Evolutionary conservation across 2,113 vertebrate species (phyloP).

Genomic region (Ginglymostoma cirratum): DNA sequence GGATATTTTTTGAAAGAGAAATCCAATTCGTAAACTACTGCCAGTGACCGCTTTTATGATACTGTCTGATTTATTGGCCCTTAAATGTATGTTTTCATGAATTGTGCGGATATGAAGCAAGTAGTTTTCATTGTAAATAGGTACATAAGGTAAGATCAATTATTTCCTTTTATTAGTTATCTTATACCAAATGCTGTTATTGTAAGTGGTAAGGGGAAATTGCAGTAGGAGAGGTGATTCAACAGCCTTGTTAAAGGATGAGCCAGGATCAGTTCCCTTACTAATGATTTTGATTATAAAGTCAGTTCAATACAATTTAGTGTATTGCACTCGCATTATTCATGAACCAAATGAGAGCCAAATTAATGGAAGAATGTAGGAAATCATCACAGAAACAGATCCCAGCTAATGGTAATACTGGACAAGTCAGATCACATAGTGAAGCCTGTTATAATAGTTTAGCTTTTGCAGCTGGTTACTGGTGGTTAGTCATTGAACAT

Average conservation of each 20-base stretch:
- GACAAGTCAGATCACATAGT: too few relatives aligned
- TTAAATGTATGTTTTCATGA: not conserved
- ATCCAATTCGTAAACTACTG: conserved; percentile 30
- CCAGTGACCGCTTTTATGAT: not conserved
- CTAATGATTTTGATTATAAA: not conserved
- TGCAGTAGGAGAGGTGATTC: not conserved
- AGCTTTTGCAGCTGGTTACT: too few relatives aligned
- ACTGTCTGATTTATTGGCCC: not conserved
- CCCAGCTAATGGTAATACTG: not conserved
- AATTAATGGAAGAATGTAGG: not conserved
- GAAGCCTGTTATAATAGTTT: too few relatives aligned
- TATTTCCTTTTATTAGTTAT: not conserved
- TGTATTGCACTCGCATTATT: not conserved
- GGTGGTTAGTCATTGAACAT: too few relatives aligned
- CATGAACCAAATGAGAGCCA: not conserved
- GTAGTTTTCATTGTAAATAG: not conserved
- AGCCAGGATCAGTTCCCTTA: not conserved
- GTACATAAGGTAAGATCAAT: not conserved
- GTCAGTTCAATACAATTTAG: not conserved
- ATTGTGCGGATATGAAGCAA: not conserved
- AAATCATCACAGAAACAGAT: not conserved
- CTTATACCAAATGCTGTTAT: not conserved
- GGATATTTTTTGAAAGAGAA: conserved; percentile 39
- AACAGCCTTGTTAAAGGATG: not conserved
- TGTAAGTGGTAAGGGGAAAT: not conserved